A percentile compares a stretch with the other conserved stretches of the same genome.
Conservation (phyloP, 2,113 vertebrate species). For the Melierax canorus region DNA sequence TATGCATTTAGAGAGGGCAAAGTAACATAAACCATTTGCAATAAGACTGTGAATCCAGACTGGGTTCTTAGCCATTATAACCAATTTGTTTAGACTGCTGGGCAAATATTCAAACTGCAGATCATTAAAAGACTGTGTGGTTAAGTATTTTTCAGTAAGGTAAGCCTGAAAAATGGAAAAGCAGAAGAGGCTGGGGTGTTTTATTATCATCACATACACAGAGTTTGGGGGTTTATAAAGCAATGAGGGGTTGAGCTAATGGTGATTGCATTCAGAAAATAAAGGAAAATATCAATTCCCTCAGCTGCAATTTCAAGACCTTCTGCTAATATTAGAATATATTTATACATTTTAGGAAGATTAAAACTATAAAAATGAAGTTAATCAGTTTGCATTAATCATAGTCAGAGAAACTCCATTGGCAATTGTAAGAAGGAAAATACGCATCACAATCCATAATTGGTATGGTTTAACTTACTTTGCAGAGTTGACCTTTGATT, state of each 20-base stretch:
- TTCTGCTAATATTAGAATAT: background rate
- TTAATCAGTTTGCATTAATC: conserved; percentile 31
- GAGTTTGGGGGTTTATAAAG: background rate
- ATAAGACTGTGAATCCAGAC: background rate
- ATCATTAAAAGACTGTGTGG: background rate
- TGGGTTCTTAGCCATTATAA: background rate
- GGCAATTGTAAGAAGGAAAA: conserved; percentile 21
- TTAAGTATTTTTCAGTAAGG: background rate
- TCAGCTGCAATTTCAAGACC: background rate
- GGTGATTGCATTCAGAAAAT: background rate
- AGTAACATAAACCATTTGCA: background rate
- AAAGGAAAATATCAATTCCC: background rate
- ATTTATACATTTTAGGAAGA: conserved; percentile 15
- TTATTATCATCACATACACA: background rate
- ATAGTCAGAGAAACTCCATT: background rate
- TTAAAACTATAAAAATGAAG: conserved; percentile 4
- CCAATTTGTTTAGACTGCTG: background rate
- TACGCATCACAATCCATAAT: background rate
- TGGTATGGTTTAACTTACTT: background rate
- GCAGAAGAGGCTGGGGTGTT: background rate
- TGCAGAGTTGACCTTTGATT: background rate
- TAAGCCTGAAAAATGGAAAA: background rate
- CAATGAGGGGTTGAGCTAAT: background rate
- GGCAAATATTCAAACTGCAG: background rate
- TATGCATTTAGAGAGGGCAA: background rate